These are phyloP conservation scores for Zophobas atratus DNA, from an alignment of 1,140 invertebrate genomes.

Conservation along the genomic window DNA sequence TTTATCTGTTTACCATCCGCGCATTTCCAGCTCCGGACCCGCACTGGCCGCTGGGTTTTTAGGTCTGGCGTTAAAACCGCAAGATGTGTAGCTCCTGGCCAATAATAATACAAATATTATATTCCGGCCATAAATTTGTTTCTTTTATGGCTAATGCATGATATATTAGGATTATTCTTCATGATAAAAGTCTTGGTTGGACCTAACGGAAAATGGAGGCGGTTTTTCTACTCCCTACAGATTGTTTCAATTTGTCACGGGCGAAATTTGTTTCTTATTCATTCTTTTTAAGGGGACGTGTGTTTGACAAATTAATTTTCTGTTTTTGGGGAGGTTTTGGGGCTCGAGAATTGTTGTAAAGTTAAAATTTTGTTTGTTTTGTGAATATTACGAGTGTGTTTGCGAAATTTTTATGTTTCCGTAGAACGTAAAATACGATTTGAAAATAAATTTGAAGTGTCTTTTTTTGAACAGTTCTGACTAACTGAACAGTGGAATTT, in stretches of 20 bases:
- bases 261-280: too few relatives aligned
- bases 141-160: constrained; percentile 33
- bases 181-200: constrained; percentile 19
- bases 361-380: too few relatives aligned
- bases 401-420: too few relatives aligned
- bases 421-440: too few relatives aligned
- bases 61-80: neutral
- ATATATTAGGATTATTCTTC: constrained; percentile 35
- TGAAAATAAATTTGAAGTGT: too few relatives aligned
- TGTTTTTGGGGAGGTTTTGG: too few relatives aligned
- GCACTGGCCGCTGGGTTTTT: neutral
- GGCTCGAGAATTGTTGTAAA: too few relatives aligned
- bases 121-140: constrained; percentile 22
- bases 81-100: constrained; percentile 10
- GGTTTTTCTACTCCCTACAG: neutral
- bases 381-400: too few relatives aligned
- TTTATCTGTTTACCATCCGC: constrained; percentile 34
- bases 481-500: too few relatives aligned
- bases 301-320: too few relatives aligned
- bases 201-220: neutral
- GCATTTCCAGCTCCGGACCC: constrained; percentile 8
- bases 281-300: too few relatives aligned
- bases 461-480: too few relatives aligned
- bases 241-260: constrained; percentile 17
- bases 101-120: constrained; percentile 8